These are phyloP conservation scores for Thereva unica DNA, from an alignment of 2,888 invertebrate species.

Conservation along the genomic window DNA sequence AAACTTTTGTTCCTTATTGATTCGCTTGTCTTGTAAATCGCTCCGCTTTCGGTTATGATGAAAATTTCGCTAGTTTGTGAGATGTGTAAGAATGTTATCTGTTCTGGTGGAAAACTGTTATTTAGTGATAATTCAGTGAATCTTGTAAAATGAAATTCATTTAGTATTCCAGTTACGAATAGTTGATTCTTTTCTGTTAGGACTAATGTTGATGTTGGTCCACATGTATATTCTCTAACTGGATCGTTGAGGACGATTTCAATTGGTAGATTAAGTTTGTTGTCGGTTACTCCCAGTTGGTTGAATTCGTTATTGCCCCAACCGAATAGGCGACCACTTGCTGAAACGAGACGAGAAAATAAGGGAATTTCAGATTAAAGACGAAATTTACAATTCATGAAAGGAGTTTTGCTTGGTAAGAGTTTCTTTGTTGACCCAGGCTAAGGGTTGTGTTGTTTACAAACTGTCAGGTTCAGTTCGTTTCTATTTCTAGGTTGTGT, in stretches of 20 bases:
- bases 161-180: constrained; percentile 53
- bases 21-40: constrained; percentile 54
- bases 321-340: constrained; percentile 54
- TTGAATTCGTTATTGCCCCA: constrained; percentile 53
- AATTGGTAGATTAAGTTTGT: constrained; percentile 47
- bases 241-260: constrained; percentile 52
- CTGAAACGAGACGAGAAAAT: constrained; percentile 43
- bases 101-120: constrained; percentile 48
- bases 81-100: constrained; percentile 55
- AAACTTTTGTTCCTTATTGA: constrained; percentile 53
- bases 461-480: too few relatives aligned
- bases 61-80: constrained; percentile 56
- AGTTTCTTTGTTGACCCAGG: too few relatives aligned
- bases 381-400: neutral
- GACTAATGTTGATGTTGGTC: constrained; percentile 55
- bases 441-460: too few relatives aligned
- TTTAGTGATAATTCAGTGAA: constrained; percentile 55
- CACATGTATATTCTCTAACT: constrained; percentile 53
- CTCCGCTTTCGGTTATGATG: constrained; percentile 54
- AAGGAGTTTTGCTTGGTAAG: neutral
- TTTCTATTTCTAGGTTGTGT: too few relatives aligned
- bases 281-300: constrained; percentile 49
- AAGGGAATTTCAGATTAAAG: neutral
- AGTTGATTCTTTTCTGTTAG: constrained; percentile 53
- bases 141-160: constrained; percentile 53